Percentiles rank a stretch among this genome's conserved stretches.
Evolutionary conservation across 2,888 invertebrate species (phyloP).

Genomic region (Muschampia plurimacula): DNA sequence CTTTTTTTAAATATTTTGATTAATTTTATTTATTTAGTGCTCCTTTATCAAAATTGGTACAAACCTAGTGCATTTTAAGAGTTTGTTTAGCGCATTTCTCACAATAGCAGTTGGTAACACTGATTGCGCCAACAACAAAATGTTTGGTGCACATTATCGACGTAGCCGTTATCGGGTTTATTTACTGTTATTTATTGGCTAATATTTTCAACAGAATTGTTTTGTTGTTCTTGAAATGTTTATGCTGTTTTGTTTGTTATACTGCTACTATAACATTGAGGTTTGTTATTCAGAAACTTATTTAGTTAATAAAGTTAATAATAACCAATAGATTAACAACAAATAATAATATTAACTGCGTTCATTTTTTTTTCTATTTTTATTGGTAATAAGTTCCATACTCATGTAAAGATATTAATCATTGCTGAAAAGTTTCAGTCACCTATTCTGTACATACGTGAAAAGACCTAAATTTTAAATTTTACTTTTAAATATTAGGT

Average conservation of each 20-base stretch:
- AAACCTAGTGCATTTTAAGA: no score
- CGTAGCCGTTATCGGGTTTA: constrained; percentile 1
- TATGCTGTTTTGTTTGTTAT: not conserved
- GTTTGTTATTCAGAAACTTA: not conserved
- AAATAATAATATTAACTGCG: not conserved
- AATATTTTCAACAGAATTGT: not conserved
- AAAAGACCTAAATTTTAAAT: no score
- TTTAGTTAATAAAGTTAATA: not conserved
- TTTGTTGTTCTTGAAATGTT: not conserved
- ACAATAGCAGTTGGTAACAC: no score
- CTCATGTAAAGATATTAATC: no score
- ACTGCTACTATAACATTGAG: not conserved
- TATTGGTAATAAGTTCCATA: no score
- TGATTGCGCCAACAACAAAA: constrained; percentile 43
- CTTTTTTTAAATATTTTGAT: no score
- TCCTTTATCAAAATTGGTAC: no score
- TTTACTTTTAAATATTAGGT: no score
- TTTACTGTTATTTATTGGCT: not conserved
- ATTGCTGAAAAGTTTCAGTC: no score
- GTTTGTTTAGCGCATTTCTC: no score
- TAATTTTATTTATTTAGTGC: no score
- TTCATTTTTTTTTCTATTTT: not conserved
- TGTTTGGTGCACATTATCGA: constrained; percentile 6
- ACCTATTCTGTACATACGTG: no score
- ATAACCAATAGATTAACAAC: not conserved